Conservation (phyloP, 1,140 invertebrate species). For the Heliconius eleuchia region DNA sequence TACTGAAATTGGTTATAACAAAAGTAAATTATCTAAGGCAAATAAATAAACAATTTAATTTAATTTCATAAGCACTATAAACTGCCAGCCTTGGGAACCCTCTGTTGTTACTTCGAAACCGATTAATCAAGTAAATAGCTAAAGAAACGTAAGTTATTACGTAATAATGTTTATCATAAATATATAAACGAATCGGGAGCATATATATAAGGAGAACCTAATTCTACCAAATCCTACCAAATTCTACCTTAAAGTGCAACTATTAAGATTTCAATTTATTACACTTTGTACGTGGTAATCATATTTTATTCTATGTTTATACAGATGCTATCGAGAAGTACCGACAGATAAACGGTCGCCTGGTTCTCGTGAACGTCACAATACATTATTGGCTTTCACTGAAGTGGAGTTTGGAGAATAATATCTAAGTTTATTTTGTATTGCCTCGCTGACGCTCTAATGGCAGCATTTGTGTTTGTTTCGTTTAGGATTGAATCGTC, state of each 20-base stretch:
- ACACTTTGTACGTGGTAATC: constrained; percentile 29
- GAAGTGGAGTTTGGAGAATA: constrained; percentile 54
- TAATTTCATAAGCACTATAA: constrained; percentile 16
- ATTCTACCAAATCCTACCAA: neutral
- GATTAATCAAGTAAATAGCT: constrained; percentile 27
- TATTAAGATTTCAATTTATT: constrained; percentile 11
- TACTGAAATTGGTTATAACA: neutral
- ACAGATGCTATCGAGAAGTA: constrained; percentile 53
- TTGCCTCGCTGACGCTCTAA: constrained; percentile 49
- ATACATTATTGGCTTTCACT: constrained; percentile 56
- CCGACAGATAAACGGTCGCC: constrained; percentile 51
- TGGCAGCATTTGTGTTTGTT: constrained; percentile 44
- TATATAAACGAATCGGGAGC: constrained; percentile 23
- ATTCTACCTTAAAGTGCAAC: neutral
- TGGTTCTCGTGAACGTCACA: constrained; percentile 59
- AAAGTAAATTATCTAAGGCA: neutral
- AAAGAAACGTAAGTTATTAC: constrained; percentile 25
- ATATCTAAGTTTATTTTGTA: constrained; percentile 56
- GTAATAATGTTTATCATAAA: constrained; percentile 28
- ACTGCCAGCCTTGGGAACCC: neutral
- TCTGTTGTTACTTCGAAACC: constrained; percentile 7
- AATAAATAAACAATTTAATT: constrained; percentile 9
- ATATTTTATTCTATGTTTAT: constrained; percentile 63
- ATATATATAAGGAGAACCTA: neutral
- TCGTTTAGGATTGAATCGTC: constrained; percentile 50